Percentiles rank a stretch among this genome's conserved stretches.
These are phyloP conservation scores for Pediacus dermestoides DNA, from an alignment of 2,888 invertebrate genomes.

Conservation along the genomic window DNA sequence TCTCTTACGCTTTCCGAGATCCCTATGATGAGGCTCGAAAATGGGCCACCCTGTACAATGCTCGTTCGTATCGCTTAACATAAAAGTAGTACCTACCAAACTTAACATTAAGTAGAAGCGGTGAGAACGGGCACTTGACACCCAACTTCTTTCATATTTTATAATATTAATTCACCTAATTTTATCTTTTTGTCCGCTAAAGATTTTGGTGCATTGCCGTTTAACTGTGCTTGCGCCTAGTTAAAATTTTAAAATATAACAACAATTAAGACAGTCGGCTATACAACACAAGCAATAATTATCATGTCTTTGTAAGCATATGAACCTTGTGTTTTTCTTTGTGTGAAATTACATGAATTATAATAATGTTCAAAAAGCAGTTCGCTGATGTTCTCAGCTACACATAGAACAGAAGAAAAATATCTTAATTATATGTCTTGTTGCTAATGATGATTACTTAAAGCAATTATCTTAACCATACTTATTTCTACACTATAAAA, in stretches of 20 bases:
- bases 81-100: too few species aligned
- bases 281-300: constrained; percentile 8
- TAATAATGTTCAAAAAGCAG: too few species aligned
- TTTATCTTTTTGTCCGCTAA: too few species aligned
- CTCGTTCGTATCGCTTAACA: too few species aligned
- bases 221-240: constrained; percentile 1
- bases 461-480: constrained; percentile 8
- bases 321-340: constrained; percentile 9
- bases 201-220: not conserved
- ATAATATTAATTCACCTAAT: too few species aligned
- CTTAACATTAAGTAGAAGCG: too few species aligned
- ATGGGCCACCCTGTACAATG: too few species aligned
- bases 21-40: too few species aligned
- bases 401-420: constrained; percentile 7
- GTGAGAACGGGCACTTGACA: too few species aligned
- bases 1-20: too few species aligned
- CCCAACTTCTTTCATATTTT: too few species aligned
- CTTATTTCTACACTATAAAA: too few species aligned
- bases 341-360: constrained; percentile 7
- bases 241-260: not conserved
- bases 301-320: constrained; percentile 3
- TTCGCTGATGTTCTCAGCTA: not conserved
- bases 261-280: not conserved
- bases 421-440: constrained; percentile 12
- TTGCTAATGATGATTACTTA: constrained; percentile 14